Base-by-base conservation (phyloP, 2,888 invertebrate species). In the Ditula angustiorana region DNA sequence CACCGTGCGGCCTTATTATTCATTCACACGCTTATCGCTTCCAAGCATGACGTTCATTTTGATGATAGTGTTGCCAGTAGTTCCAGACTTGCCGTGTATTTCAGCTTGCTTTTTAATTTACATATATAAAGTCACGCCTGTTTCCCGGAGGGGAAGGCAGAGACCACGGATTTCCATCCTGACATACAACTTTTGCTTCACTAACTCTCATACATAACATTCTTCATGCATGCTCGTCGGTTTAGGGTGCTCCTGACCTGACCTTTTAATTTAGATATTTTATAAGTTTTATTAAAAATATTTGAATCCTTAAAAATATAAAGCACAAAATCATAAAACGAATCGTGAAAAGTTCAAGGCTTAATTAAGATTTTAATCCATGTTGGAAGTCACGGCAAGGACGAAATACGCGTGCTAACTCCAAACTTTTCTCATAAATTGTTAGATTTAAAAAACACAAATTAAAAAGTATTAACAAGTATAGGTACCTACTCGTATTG, bases 351-450 rank as follows among this genome's bases (percentile, higher is more conserved):
- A 88, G 80, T 89, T 86, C 73, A 77, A 80, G 72, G 67, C 78
- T 83, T 85, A 86, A 89, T 90, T 89, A 88, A 89, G 87, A 89
- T 90, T 88, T 86, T 86, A 88, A 90, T 90, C 88, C 84, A 71
- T 76, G 76, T 69, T 69, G 72, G 75, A 76, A 79, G 77, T 75
- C 79, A 71, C 75, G 76, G 75, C 76, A 73, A 82, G 81, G 75
- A 80, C 79, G 79, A 82, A 85, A 85, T 84, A 81, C 78, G 80
- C 80, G 79, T 76, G 71, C 69, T 77, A 79, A 81, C 81, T 75
- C 70, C 74, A 75, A 90, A 90, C 79, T 90, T 90, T 82, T 61
- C 72, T 74, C 85, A 85, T 90, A 89, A 90, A 82, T 86, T 75
- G 77, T 78, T 71, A 80, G 84, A 86, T 87, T 56, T 56, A 16